Conservation (phyloP, 2,113 vertebrate genomes). For the Coregonus clupeaformis region DNA sequence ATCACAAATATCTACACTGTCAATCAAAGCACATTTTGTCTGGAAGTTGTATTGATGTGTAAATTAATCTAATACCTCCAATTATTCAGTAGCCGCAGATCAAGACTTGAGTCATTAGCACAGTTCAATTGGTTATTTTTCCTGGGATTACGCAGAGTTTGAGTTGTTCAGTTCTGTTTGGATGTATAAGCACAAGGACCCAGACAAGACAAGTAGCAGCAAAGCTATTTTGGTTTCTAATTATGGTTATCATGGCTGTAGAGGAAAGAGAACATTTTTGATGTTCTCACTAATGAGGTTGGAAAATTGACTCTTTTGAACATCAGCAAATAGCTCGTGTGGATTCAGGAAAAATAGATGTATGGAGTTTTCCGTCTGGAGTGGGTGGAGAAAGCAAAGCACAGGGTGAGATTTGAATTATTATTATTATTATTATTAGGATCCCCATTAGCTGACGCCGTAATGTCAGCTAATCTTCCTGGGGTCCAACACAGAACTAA, state of each 20-base stretch:
- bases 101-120: not conserved
- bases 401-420: no score
- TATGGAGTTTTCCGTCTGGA: not conserved
- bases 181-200: not conserved
- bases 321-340: not conserved
- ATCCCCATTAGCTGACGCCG: no score
- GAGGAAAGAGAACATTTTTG: conserved; percentile 9
- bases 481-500: no score
- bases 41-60: not conserved
- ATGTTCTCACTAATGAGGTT: conserved; percentile 14
- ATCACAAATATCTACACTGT: no score
- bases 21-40: not conserved
- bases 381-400: not conserved
- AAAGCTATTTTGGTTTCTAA: conserved; percentile 5
- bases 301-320: not conserved
- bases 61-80: not conserved
- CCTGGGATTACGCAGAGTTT: not conserved
- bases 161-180: conserved; percentile 4
- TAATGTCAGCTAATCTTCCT: no score
- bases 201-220: not conserved
- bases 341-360: not conserved
- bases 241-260: not conserved
- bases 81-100: not conserved
- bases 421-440: not conserved
- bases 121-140: not conserved